Evolutionary conservation across 2,113 vertebrate genomes (phyloP).

Genomic region (Rissa tridactyla): DNA sequence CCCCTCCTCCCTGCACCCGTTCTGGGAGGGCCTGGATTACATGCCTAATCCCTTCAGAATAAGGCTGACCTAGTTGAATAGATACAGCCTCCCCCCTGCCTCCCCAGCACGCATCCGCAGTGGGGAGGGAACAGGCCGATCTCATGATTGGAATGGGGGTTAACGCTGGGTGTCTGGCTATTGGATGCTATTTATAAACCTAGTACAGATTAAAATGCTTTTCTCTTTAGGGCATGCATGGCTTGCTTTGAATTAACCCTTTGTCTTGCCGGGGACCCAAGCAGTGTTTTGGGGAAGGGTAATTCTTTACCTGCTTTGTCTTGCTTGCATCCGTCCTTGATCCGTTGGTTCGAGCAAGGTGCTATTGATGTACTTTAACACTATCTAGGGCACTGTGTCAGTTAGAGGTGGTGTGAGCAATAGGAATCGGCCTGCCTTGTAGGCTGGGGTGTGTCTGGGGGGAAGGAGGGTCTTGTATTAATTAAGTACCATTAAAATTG

Average conservation of each 20-base stretch:
- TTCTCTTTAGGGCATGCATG: slow-evolving; percentile 58
- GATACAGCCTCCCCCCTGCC: slow-evolving; percentile 8
- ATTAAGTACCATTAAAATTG: not conserved
- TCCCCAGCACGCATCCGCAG: not conserved
- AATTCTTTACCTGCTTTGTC: not conserved
- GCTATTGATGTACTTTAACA: not conserved
- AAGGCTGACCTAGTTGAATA: slow-evolving; percentile 74
- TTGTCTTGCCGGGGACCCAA: not conserved
- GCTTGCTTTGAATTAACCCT: slow-evolving; percentile 52
- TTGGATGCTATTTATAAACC: slow-evolving; percentile 63
- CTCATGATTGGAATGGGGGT: slow-evolving; percentile 39
- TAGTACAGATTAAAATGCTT: slow-evolving; percentile 63
- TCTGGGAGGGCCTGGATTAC: slow-evolving; percentile 66
- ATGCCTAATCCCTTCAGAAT: slow-evolving; percentile 70
- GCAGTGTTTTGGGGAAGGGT: not conserved
- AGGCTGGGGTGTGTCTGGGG: not conserved
- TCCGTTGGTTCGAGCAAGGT: not conserved
- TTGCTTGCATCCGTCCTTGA: not conserved
- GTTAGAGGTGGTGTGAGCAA: not conserved
- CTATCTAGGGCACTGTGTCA: not conserved
- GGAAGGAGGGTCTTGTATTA: not conserved
- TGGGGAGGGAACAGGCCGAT: not conserved
- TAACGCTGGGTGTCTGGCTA: not conserved
- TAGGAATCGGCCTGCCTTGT: fast-evolving
- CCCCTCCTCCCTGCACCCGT: not conserved